Evolutionary conservation across 2,113 vertebrate species (phyloP).

Genomic region (Meleagris gallopavo): DNA sequence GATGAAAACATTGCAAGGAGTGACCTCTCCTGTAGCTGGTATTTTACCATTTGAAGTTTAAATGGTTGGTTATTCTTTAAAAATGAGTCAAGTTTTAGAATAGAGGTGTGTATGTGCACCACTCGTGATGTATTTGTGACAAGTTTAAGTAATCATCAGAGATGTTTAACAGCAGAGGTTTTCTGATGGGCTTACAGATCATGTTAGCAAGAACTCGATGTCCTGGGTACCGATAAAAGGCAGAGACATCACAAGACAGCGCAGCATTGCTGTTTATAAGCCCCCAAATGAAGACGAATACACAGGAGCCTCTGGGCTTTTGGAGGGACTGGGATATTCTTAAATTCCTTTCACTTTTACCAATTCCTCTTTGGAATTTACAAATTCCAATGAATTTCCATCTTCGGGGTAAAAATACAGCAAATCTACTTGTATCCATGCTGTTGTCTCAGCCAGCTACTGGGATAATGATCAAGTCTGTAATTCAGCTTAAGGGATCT

Average conservation of each 20-base stretch:
- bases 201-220: not conserved
- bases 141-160: not conserved
- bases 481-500: slow-evolving; percentile 57
- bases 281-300: not conserved
- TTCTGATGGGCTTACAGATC: not conserved
- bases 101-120: not conserved
- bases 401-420: not conserved
- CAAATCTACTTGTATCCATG: not conserved
- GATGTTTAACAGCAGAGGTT: not conserved
- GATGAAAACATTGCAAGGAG: not conserved
- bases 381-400: not conserved
- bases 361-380: not conserved
- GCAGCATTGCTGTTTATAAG: not conserved
- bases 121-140: not conserved
- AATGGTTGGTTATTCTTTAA: not conserved
- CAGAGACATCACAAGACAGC: not conserved
- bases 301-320: not conserved
- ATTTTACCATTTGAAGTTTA: not conserved
- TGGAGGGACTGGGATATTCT: not conserved
- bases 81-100: not conserved
- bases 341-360: not conserved
- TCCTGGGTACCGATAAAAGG: not conserved
- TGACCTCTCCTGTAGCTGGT: not conserved
- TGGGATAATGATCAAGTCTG: not conserved
- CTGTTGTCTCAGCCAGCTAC: not conserved